phyloP scores from a whole-genome alignment of 2,797 vertebrate species.

The Fundulus diaphanus region DNA sequence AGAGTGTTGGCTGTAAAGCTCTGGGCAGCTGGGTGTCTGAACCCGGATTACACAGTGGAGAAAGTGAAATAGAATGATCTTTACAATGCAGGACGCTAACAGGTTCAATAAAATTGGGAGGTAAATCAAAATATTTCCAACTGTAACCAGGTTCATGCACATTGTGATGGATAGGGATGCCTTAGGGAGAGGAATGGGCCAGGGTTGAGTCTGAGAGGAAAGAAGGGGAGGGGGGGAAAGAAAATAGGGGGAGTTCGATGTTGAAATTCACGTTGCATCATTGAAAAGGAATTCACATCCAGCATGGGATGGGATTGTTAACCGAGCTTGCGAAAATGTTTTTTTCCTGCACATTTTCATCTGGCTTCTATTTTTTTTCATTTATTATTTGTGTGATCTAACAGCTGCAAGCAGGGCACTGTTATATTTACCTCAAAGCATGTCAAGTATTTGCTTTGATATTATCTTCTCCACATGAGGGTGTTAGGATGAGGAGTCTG shows the following conservation, averaged over 20 bases:
- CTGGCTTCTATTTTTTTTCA: conserved; percentile 9
- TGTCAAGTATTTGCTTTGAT: conserved; percentile 67
- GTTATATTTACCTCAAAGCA: conserved; percentile 71
- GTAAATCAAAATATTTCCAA: conserved; percentile 32
- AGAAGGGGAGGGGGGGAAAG: background rate
- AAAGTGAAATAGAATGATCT: conserved; percentile 20
- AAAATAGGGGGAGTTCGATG: conserved; percentile 24
- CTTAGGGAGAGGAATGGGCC: conserved; percentile 29
- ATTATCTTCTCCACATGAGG: conserved; percentile 56
- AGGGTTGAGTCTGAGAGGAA: conserved; percentile 7
- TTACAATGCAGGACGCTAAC: conserved; percentile 14
- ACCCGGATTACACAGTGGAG: conserved; percentile 34
- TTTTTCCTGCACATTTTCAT: conserved; percentile 57
- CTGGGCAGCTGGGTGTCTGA: conserved; percentile 47
- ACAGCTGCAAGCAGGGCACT: conserved; percentile 63
- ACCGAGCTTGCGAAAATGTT: conserved; percentile 42
- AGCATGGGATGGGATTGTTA: conserved; percentile 64
- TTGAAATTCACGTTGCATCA: conserved; percentile 74
- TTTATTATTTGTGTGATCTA: conserved; percentile 7
- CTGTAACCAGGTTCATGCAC: conserved; percentile 50
- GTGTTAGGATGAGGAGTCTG: conserved; percentile 18
- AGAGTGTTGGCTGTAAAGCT: conserved; percentile 47
- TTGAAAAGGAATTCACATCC: conserved; percentile 69
- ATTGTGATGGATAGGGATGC: conserved; percentile 30
- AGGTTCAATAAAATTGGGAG: conserved; percentile 3